Percentiles rank a stretch among this genome's conserved stretches.
Evolutionary conservation across 1,140 invertebrate species (phyloP).

Genomic region (Diploscapter pachys): DNA sequence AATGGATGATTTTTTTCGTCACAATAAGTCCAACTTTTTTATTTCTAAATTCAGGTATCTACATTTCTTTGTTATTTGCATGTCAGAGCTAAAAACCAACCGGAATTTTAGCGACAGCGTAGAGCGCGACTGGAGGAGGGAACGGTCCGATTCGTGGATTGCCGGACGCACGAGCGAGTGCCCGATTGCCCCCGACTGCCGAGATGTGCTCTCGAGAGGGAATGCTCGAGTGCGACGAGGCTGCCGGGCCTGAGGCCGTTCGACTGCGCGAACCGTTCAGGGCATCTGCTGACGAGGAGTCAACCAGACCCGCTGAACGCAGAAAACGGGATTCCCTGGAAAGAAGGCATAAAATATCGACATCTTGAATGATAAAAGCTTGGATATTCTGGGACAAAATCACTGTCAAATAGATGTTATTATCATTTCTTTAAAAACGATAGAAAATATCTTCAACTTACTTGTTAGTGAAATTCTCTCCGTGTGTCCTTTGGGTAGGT

Average conservation of each 20-base stretch:
- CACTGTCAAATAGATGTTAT: background rate
- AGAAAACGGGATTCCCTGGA: constrained; percentile 80
- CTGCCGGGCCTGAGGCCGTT: constrained; percentile 2
- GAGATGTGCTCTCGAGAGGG: constrained; percentile 29
- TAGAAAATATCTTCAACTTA: background rate
- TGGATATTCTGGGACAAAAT: too few species aligned
- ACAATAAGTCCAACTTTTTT: too few species aligned
- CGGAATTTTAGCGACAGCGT: constrained; percentile 48
- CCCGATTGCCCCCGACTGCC: background rate
- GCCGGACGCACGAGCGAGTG: constrained; percentile 38
- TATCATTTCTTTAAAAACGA: background rate
- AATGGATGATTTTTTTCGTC: too few species aligned
- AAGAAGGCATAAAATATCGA: background rate
- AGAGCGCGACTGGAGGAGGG: constrained; percentile 41
- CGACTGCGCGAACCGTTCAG: constrained; percentile 27
- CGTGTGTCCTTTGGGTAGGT: constrained; percentile 84
- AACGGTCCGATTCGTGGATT: constrained; percentile 47
- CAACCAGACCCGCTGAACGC: constrained; percentile 80
- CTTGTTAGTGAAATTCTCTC: constrained; percentile 85
- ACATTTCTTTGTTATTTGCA: background rate
- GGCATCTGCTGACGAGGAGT: background rate
- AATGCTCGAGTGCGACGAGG: constrained; percentile 19
- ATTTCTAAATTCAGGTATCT: too few species aligned
- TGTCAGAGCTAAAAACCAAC: background rate
- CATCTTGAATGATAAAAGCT: background rate